Conservation (phyloP, 2,888 invertebrate genomes). For the Pomacea canaliculata region DNA sequence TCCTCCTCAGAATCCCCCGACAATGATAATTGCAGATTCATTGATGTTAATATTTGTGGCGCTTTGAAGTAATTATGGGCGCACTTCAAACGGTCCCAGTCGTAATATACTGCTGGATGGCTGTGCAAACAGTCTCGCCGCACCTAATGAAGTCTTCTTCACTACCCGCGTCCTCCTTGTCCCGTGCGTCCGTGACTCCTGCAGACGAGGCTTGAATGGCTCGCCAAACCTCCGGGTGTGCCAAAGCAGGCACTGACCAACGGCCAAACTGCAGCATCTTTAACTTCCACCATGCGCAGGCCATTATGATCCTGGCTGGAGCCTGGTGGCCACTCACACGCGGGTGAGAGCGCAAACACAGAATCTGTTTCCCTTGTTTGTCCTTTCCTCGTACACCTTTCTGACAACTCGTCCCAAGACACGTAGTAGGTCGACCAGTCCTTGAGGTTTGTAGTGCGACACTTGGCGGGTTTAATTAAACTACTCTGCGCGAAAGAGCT, state of each 20-base stretch:
- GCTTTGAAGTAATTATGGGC: slow-evolving; percentile 26
- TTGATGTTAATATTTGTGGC: slow-evolving; percentile 33
- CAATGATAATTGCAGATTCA: slow-evolving; percentile 25
- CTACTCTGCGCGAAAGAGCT: background rate
- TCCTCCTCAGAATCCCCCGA: background rate
- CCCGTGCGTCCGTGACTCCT: background rate
- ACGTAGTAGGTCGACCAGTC: background rate
- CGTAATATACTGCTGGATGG: slow-evolving; percentile 12
- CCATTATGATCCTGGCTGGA: no score
- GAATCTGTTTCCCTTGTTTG: slow-evolving; percentile 12
- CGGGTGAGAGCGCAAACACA: slow-evolving; percentile 1
- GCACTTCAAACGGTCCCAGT: slow-evolving; percentile 4
- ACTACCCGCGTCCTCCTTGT: background rate
- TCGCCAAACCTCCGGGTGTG: background rate
- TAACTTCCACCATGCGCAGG: no score
- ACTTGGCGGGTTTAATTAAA: slow-evolving; percentile 5
- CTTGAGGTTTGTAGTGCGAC: slow-evolving; percentile 3
- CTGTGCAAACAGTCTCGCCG: slow-evolving; percentile 6
- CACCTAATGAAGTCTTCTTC: slow-evolving; percentile 2
- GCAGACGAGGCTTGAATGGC: background rate
- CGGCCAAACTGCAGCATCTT: background rate
- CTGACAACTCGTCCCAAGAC: slow-evolving; percentile 1
- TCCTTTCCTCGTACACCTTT: slow-evolving; percentile 5
- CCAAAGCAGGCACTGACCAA: background rate
- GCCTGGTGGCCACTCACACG: background rate